Conservation (phyloP, 2,113 vertebrate species). For the Urocitellus parryii region DNA sequence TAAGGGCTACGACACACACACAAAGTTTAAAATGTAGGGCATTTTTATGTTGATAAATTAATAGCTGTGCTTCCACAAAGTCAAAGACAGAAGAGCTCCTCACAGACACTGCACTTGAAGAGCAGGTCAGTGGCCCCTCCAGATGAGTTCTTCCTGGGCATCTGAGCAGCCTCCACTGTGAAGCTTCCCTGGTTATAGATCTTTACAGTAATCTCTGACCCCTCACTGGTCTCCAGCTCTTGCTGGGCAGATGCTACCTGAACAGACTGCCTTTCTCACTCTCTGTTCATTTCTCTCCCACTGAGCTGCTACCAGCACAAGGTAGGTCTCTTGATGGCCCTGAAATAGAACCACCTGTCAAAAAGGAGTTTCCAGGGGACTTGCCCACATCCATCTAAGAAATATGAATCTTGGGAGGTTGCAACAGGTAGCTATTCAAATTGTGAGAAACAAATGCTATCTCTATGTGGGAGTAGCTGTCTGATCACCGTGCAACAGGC, state of each 20-base stretch:
- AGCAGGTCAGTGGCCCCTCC: not conserved
- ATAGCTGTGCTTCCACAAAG: not conserved
- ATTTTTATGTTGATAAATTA: not conserved
- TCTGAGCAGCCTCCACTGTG: not conserved
- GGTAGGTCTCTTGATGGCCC: not conserved
- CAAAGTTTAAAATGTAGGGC: not conserved
- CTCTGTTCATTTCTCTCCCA: not conserved
- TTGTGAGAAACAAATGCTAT: not conserved
- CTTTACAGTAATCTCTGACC: too few species aligned
- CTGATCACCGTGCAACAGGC: not conserved
- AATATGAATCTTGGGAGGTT: not conserved
- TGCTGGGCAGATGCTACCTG: not conserved
- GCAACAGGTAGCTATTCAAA: not conserved
- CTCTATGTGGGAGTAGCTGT: not conserved
- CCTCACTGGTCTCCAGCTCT: not conserved
- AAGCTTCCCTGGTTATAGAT: not conserved
- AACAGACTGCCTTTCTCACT: not conserved
- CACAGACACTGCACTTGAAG: not conserved
- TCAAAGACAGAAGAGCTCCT: not conserved
- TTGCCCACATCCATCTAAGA: not conserved
- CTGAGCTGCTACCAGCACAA: not conserved
- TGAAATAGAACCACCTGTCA: not conserved
- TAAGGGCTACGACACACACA: not conserved
- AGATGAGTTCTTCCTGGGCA: fast-evolving
- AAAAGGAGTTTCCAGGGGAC: not conserved